phyloP scores from a whole-genome alignment of 2,888 invertebrate species.

The Rotaria magnacalcarata region DNA sequence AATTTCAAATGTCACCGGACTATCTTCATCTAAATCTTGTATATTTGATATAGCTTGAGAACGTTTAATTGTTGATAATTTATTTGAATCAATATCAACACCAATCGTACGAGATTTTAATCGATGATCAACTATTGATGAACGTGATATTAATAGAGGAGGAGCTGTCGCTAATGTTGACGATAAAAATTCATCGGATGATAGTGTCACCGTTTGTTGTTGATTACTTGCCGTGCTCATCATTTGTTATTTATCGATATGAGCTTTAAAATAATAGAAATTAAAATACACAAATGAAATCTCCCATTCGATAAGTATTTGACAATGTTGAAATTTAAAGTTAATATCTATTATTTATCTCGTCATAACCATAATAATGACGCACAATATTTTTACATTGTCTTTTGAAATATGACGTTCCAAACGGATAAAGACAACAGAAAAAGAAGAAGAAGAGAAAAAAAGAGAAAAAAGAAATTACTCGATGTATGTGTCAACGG shows the following conservation, averaged over 20 bases:
- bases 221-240: neutral
- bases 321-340: neutral
- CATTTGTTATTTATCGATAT: constrained; percentile 26
- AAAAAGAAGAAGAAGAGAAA: neutral
- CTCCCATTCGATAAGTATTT: neutral
- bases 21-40: constrained; percentile 43
- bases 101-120: neutral
- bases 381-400: neutral
- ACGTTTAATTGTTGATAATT: constrained; percentile 37
- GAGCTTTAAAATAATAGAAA: neutral
- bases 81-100: neutral
- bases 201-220: constrained; percentile 5
- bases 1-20: constrained; percentile 42
- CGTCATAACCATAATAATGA: neutral
- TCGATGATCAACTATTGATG: neutral
- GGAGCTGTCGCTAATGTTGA: neutral
- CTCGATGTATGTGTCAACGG: neutral
- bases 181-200: constrained; percentile 3
- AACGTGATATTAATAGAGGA: neutral
- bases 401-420: constrained; percentile 4
- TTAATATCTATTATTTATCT: neutral
- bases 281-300: neutral
- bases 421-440: neutral
- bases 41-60: constrained; percentile 45
- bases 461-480: neutral